A percentile compares a stretch with the other conserved stretches of the same genome.
These are phyloP conservation scores for Chlorospingus semifuscus DNA, from an alignment of 2,797 vertebrate genomes.

Conservation along the genomic window DNA sequence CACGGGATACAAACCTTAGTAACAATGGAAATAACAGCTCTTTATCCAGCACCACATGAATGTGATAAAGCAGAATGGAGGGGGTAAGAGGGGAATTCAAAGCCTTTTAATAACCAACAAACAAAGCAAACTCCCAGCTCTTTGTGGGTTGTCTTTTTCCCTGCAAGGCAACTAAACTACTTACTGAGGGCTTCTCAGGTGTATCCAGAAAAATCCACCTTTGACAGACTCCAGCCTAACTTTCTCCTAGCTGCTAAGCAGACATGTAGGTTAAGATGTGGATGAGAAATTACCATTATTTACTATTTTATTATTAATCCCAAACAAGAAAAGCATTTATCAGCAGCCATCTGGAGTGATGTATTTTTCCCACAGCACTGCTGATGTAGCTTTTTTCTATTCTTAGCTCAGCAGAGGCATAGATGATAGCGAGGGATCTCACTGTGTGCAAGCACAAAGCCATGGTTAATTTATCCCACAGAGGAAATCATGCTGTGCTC, in stretches of 20 bases:
- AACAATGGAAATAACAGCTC: not conserved
- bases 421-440: conserved; percentile 29
- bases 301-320: conserved; percentile 15
- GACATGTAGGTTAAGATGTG: not conserved
- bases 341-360: conserved; percentile 56
- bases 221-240: not conserved
- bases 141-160: not conserved
- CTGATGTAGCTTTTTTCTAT: conserved; percentile 66
- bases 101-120: not conserved
- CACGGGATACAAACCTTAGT: not conserved
- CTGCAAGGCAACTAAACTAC: not conserved
- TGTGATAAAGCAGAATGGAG: not conserved
- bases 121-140: not conserved
- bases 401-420: conserved; percentile 43
- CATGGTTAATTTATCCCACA: conserved; percentile 43
- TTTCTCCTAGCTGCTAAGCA: not conserved
- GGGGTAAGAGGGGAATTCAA: not conserved
- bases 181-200: not conserved
- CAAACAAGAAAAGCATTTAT: conserved; percentile 19
- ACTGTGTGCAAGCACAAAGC: conserved; percentile 47
- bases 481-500: conserved; percentile 60
- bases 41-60: not conserved
- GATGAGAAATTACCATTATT: not conserved
- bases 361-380: conserved; percentile 61
- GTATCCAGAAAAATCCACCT: not conserved